Evolutionary conservation across 2,113 vertebrate species (phyloP), one percentile per base, ranked within the genome.

Genomic region (Macrotis lagotis): DNA sequence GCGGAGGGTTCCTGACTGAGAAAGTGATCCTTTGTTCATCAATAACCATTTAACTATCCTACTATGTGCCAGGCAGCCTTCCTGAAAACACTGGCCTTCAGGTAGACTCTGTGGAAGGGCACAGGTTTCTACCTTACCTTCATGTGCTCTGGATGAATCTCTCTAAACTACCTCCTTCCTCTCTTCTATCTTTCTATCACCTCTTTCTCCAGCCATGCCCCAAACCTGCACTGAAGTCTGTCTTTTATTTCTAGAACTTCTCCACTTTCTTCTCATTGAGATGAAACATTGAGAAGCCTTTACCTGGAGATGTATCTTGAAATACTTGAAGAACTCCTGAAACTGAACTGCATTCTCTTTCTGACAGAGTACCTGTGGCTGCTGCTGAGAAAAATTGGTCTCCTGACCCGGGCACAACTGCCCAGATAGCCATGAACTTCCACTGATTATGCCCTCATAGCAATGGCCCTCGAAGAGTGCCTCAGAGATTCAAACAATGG

Each of bases 401-500:
- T 0, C 0, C 0, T 16, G 66, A 0, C 0, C 55, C 0, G 0
- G 1, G 52, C 99, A 99, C 55, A 98, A 0, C 0, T 0, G 0
- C 1, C 0, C 24, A 0, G 37, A 26, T 0, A 96, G 5, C 2
- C 24, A 0, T 2, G 92, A 28, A 50, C 0, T 97, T 2, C 99
- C 98, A 0, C 98, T 99, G 96, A 98, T 98, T 0, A 97, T 97
- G 0, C 99, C 99, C 91, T 98, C 96, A 0, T 98, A 99, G 97
- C 98, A 99, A n/a, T 31, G 88, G 25, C 98, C 98, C 0, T 95
- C 96, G 0, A 99, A 98, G 51, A 99, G 97, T 25, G 99, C 98
- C 91, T 99, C 98, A 0, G 98, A 98, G 0, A 99, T 93, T 99
- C 99, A 99, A 25, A 97, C 99, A 91, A 98, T 14, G 0, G 99